Base-by-base conservation (phyloP, 2,888 invertebrate species). In the Lagria hirta region DNA sequence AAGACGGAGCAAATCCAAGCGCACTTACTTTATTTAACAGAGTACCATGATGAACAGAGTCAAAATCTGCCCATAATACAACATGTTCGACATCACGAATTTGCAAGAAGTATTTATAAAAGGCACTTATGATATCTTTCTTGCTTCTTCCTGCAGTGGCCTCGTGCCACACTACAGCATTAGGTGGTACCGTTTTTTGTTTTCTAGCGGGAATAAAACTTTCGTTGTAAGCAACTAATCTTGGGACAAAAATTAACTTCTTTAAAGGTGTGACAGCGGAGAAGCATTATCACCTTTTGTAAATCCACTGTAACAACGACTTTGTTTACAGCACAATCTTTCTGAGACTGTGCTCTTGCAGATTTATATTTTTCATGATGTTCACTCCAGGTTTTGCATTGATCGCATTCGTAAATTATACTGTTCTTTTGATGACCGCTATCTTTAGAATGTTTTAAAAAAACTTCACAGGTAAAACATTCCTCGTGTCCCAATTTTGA, bases 81-180 rank as follows among this genome's bases (percentile, higher is more conserved):
- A n/a, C n/a, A n/a, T n/a, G n/a, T n/a, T n/a, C n/a, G n/a, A n/a
- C n/a, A n/a, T n/a, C n/a, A n/a, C n/a, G n/a, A n/a, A n/a, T n/a
- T n/a, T n/a, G n/a, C n/a, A n/a, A n/a, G n/a, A n/a, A n/a, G n/a
- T n/a, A n/a, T n/a, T n/a, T n/a, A 35, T 41, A 44, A 23, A 46
- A 48, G n/a, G 40, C 20, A 29, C 44, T 47, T 8, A 53, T 42
- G 17, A 53, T 45, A 22, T 54, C 43, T 32, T 52, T 45, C 23
- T 52, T 48, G 3, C 40, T 26, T 11, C 52, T 28, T 17, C 50
- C 52, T 23, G 13, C 7, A 16, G 48, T 40, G 18, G 37, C 49
- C 16, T 46, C 46, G 37, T 54, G 52, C 46, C 51, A 54, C 44
- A 52, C 8, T 15, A 52, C 43, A 18, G 52, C 44, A 22, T 42